phyloP scores from a whole-genome alignment of 2,113 vertebrate species.

The Myocastor coypus region DNA sequence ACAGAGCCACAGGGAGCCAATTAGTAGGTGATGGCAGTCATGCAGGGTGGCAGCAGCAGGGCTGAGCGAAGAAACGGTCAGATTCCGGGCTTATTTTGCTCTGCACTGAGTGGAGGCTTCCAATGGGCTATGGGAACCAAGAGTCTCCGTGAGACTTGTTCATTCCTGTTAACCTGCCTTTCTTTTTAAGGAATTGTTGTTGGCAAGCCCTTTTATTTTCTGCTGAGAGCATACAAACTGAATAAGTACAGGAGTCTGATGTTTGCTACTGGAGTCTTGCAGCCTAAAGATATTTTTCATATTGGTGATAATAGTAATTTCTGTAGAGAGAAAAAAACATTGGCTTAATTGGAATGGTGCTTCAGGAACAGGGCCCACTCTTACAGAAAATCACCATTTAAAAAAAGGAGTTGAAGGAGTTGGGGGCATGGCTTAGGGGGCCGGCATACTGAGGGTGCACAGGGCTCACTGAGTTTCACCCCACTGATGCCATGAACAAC shows the following conservation, averaged over 20 bases:
- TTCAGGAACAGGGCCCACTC: constrained; percentile 89
- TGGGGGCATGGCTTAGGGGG: background rate
- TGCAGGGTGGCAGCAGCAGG: background rate
- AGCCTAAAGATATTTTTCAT: constrained; percentile 89
- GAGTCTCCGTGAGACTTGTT: constrained; percentile 73
- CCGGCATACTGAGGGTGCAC: no score
- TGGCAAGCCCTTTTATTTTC: constrained; percentile 89
- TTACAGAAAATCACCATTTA: constrained; percentile 88
- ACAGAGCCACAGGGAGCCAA: background rate
- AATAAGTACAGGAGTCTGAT: constrained; percentile 86
- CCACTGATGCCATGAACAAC: background rate
- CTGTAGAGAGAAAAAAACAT: constrained; percentile 83
- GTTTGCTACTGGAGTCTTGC: constrained; percentile 88
- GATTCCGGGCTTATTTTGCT: background rate
- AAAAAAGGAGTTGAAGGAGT: background rate
- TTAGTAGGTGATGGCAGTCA: background rate
- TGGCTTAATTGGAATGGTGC: constrained; percentile 94
- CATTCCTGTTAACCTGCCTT: constrained; percentile 90
- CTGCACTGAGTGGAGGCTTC: background rate
- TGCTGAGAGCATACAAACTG: constrained; percentile 91
- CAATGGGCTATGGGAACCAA: background rate
- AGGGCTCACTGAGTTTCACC: background rate
- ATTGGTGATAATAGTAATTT: constrained; percentile 91
- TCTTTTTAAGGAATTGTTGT: constrained; percentile 87
- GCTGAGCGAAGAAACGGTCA: background rate